Evolutionary conservation across 2,888 invertebrate species (phyloP).

Genomic region (Xanthorhoe spadicearia): DNA sequence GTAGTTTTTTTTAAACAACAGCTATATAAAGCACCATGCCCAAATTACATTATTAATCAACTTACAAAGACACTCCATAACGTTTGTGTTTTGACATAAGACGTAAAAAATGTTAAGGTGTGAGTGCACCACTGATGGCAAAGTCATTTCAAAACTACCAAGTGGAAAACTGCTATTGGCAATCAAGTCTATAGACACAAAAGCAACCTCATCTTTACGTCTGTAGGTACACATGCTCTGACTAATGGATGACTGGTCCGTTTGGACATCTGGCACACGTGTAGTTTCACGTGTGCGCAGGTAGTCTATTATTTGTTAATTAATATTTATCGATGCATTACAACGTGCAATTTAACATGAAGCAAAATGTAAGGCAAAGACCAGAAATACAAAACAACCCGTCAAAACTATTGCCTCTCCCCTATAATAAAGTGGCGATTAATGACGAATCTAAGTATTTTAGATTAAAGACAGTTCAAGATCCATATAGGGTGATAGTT

Average conservation of each 20-base stretch:
- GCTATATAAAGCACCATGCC: slow-evolving; percentile 3
- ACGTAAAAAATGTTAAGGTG: slow-evolving; percentile 17
- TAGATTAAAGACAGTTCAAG: not conserved
- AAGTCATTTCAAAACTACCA: slow-evolving; percentile 22
- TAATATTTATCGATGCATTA: not conserved
- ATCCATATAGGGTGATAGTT: not conserved
- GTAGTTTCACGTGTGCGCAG: not conserved
- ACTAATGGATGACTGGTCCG: slow-evolving; percentile 9
- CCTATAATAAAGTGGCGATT: no score
- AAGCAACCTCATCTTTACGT: slow-evolving; percentile 8
- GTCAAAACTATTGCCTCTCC: no score
- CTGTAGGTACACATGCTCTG: not conserved
- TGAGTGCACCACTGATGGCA: slow-evolving; percentile 21
- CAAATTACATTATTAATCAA: slow-evolving; percentile 1
- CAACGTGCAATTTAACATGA: not conserved
- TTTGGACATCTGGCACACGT: not conserved
- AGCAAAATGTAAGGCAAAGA: no score
- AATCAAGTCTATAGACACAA: slow-evolving; percentile 15
- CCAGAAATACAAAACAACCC: no score
- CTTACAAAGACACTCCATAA: slow-evolving; percentile 6
- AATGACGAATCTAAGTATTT: no score
- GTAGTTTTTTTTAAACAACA: slow-evolving; percentile 8
- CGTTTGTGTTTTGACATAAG: slow-evolving; percentile 17
- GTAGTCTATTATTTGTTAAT: not conserved
- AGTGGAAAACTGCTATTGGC: slow-evolving; percentile 23